A percentile compares a stretch with the other conserved stretches of the same genome.
Evolutionary conservation across 2,888 invertebrate genomes (phyloP).

Genomic region (Oligia latruncula): DNA sequence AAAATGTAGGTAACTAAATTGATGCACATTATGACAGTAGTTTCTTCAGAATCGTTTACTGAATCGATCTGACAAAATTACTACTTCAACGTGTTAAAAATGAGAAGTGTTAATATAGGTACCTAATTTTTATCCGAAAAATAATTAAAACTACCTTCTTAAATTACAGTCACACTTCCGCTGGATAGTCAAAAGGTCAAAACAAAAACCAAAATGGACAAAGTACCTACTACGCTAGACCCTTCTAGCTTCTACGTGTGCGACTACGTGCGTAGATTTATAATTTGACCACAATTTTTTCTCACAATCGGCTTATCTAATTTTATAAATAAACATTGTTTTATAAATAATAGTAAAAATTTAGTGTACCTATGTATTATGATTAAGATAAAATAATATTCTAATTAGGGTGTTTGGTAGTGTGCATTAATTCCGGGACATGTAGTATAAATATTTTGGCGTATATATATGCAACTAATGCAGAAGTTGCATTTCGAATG

Average conservation of each 20-base stretch:
- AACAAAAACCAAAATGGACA: not conserved
- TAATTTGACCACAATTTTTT: not conserved
- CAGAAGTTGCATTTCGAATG: conserved; percentile 13
- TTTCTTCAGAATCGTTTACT: not conserved
- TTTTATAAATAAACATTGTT: conserved; percentile 1
- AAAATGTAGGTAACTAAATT: not conserved
- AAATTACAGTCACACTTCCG: not conserved
- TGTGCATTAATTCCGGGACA: not conserved
- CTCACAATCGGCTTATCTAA: not conserved
- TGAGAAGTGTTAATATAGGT: too few relatives aligned
- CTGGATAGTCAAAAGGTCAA: not conserved
- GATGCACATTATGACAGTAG: not conserved
- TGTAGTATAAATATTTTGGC: conserved; percentile 1
- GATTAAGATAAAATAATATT: not conserved
- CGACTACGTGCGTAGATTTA: not conserved
- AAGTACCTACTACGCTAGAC: not conserved
- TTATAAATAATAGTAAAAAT: not conserved
- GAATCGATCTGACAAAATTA: not conserved
- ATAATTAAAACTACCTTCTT: not conserved
- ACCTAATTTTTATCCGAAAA: not conserved
- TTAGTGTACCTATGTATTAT: not conserved
- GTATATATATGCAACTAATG: not conserved
- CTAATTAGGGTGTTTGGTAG: not conserved
- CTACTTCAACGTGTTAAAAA: not conserved
- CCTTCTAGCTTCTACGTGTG: not conserved